Evolutionary conservation across 2,888 invertebrate species (phyloP).

Genomic region (Drosophila koepferae): DNA sequence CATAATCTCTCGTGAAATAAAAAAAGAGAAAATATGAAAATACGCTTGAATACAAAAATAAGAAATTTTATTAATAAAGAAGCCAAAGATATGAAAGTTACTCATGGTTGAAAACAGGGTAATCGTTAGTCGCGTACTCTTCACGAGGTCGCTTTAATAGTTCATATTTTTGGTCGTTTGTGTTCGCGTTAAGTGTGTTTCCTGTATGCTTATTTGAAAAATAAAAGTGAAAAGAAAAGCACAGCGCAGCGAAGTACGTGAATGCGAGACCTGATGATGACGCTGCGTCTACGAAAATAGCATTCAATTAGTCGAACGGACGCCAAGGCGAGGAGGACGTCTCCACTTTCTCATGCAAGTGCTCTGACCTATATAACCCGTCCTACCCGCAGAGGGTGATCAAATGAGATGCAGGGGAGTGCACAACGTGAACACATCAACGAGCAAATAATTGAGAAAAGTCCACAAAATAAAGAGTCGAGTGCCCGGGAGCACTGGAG

Average conservation of each 20-base stretch:
- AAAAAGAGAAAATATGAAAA: background rate
- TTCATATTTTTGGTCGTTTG: conserved; percentile 30
- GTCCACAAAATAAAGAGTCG: conserved; percentile 37
- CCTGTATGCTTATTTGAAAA: conserved; percentile 78
- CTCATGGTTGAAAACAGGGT: background rate
- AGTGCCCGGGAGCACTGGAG: background rate
- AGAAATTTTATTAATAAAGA: background rate
- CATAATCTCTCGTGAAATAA: conserved; percentile 24
- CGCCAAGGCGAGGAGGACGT: conserved; percentile 34
- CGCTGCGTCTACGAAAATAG: conserved; percentile 74
- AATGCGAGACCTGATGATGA: conserved; percentile 57
- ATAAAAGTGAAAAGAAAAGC: conserved; percentile 70
- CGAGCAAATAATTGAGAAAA: conserved; percentile 74
- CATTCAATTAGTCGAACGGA: conserved; percentile 73
- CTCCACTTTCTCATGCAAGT: conserved; percentile 74
- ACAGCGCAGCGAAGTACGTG: conserved; percentile 33
- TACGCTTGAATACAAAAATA: background rate
- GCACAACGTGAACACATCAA: conserved; percentile 67
- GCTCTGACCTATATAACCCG: conserved; percentile 79
- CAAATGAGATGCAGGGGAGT: conserved; percentile 58
- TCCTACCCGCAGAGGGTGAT: conserved; percentile 15
- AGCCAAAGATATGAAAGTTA: too few relatives aligned
- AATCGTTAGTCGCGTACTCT: conserved; percentile 15
- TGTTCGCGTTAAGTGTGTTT: conserved; percentile 67
- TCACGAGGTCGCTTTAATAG: conserved; percentile 18